Conservation (phyloP, 1,140 invertebrate species). For the Temnothorax nylanderi region DNA sequence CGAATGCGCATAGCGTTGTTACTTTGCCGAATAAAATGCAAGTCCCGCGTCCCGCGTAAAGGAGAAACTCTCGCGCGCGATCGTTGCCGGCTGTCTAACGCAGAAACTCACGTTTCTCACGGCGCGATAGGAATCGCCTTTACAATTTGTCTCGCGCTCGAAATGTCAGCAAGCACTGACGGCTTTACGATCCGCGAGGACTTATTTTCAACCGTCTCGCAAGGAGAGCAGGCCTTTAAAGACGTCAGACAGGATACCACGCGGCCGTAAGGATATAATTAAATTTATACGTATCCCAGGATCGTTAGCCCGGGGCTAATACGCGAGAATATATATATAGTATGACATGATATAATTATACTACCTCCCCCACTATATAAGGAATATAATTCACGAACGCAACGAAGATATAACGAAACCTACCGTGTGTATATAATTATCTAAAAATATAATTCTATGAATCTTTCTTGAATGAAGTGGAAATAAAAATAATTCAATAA, state of each 20-base stretch:
- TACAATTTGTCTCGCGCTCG: constrained; percentile 58
- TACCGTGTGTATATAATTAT: neutral
- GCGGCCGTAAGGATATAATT: constrained; percentile 45
- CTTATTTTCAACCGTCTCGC: constrained; percentile 35
- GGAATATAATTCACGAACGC: constrained; percentile 12
- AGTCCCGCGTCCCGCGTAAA: constrained; percentile 32
- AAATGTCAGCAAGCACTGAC: constrained; percentile 55
- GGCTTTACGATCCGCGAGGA: constrained; percentile 51
- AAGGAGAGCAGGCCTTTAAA: constrained; percentile 31
- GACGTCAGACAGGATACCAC: constrained; percentile 27
- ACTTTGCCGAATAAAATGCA: constrained; percentile 51
- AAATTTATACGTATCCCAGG: constrained; percentile 47
- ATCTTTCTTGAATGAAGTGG: neutral
- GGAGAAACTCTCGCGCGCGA: constrained; percentile 15
- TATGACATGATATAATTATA: constrained; percentile 38
- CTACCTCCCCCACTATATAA: constrained; percentile 3
- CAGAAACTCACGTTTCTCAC: constrained; percentile 59
- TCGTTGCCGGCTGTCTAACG: constrained; percentile 30
- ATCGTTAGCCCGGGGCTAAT: constrained; percentile 27
- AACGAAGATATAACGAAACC: neutral
- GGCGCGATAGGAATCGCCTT: constrained; percentile 54
- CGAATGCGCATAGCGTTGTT: constrained; percentile 14
- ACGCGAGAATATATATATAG: constrained; percentile 13
- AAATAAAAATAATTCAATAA: constrained; percentile 13
- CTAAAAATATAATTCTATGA: neutral